These are phyloP conservation scores for Pantherophis guttatus DNA, from an alignment of 2,113 vertebrate genomes.

Conservation along the genomic window DNA sequence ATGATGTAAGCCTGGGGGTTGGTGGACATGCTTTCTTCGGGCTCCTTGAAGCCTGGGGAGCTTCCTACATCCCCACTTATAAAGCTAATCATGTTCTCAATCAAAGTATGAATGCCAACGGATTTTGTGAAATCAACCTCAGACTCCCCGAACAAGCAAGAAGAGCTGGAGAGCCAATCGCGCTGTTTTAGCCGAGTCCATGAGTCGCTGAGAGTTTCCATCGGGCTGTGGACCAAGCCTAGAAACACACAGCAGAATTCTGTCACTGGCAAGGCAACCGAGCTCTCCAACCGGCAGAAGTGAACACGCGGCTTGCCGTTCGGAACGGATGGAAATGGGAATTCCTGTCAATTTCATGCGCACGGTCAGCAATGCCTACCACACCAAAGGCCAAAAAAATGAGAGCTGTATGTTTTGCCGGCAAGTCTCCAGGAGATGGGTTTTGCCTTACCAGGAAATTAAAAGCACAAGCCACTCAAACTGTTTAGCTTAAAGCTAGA, in stretches of 20 bases:
- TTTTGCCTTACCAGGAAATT: slow-evolving; percentile 55
- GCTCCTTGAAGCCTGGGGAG: slow-evolving; percentile 90
- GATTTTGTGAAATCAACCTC: slow-evolving; percentile 86
- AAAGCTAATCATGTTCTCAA: slow-evolving; percentile 93
- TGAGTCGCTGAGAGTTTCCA: slow-evolving; percentile 85
- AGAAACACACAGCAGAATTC: slow-evolving; percentile 42
- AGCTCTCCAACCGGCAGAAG: not conserved
- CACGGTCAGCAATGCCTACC: slow-evolving; percentile 56
- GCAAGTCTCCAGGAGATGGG: slow-evolving; percentile 45
- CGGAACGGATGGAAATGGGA: slow-evolving; percentile 62
- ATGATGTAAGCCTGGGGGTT: slow-evolving; percentile 88
- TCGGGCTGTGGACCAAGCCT: slow-evolving; percentile 67
- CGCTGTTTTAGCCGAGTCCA: slow-evolving; percentile 86
- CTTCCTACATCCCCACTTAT: slow-evolving; percentile 90
- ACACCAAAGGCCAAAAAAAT: slow-evolving; percentile 33
- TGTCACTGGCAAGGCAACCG: slow-evolving; percentile 35
- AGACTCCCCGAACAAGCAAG: slow-evolving; percentile 80
- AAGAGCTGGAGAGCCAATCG: slow-evolving; percentile 78
- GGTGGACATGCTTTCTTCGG: slow-evolving; percentile 92
- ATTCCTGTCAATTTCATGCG: slow-evolving; percentile 66
- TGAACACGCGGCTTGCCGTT: slow-evolving; percentile 47
- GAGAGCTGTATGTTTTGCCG: slow-evolving; percentile 43
- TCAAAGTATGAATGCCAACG: slow-evolving; percentile 85
- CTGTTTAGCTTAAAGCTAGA: slow-evolving; percentile 63
- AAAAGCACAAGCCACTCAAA: slow-evolving; percentile 68